Evolutionary conservation across 2,113 vertebrate genomes (phyloP).

Genomic region (Xenopus laevis): DNA sequence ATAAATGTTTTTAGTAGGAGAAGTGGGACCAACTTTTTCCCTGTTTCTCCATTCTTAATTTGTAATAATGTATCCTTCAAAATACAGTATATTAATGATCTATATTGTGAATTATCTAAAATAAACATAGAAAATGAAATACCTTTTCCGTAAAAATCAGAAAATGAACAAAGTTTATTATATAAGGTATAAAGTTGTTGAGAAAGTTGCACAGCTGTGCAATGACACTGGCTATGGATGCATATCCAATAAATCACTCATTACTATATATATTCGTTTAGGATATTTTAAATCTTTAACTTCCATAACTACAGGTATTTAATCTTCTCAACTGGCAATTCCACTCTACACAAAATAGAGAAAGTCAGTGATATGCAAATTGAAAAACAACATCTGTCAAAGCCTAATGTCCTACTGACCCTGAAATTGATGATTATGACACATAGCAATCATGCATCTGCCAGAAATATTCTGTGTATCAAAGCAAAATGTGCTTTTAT

Average conservation of each 20-base stretch:
- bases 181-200: too few species aligned
- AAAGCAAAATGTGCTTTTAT: neutral
- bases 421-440: slow-evolving; percentile 5
- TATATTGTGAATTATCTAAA: too few species aligned
- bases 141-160: too few species aligned
- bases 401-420: neutral
- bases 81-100: too few species aligned
- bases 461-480: slow-evolving; percentile 1
- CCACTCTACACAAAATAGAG: neutral
- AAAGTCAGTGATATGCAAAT: neutral
- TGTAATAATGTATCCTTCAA: too few species aligned
- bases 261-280: neutral
- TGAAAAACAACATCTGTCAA: slow-evolving; percentile 3
- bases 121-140: too few species aligned
- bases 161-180: too few species aligned
- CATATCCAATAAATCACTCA: neutral
- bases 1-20: too few species aligned
- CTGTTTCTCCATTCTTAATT: too few species aligned
- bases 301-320: neutral
- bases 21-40: too few species aligned
- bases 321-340: slow-evolving; percentile 3
- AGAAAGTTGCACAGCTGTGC: neutral
- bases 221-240: neutral
- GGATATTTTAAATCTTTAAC: neutral
- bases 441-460: neutral